These are phyloP conservation scores for Ganaspis brasiliensis DNA, from an alignment of 2,888 invertebrate genomes.

Conservation along the genomic window DNA sequence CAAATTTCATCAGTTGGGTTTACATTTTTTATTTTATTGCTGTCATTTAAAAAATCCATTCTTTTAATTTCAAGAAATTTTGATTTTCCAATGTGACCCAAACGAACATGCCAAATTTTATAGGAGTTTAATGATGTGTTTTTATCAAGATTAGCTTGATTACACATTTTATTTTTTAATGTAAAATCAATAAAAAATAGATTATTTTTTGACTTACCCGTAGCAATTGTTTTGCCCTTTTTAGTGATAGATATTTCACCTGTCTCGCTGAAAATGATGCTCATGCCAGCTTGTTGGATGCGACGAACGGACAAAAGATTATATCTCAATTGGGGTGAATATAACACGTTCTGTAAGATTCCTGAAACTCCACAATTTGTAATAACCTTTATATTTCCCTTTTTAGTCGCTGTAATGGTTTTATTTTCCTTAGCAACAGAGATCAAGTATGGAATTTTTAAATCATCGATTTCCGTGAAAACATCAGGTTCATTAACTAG, in stretches of 20 bases:
- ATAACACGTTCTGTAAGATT: constrained; percentile 65
- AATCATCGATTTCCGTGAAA: constrained; percentile 32
- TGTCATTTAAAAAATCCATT: constrained; percentile 53
- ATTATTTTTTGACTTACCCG: neutral
- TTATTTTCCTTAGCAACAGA: constrained; percentile 51
- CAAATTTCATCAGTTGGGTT: neutral
- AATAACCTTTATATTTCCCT: constrained; percentile 39
- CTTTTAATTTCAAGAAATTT: constrained; percentile 1
- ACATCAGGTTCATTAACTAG: constrained; percentile 55
- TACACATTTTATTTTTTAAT: neutral
- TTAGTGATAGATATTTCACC: neutral
- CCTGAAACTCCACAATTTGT: constrained; percentile 21
- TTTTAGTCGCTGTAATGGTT: constrained; percentile 53
- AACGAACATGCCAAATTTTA: neutral
- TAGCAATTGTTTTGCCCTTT: neutral
- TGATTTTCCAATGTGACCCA: neutral
- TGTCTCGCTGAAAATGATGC: neutral
- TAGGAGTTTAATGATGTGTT: constrained; percentile 8
- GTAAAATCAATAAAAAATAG: neutral
- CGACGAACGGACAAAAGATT: constrained; percentile 55
- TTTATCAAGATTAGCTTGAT: neutral
- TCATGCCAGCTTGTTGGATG: constrained; percentile 63
- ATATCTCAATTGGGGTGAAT: constrained; percentile 67
- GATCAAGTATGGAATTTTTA: constrained; percentile 51
- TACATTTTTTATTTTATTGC: neutral